Evolutionary conservation across 2,113 vertebrate species (phyloP), one percentile per base, ranked within the genome.

Genomic region (Pollachius pollachius): DNA sequence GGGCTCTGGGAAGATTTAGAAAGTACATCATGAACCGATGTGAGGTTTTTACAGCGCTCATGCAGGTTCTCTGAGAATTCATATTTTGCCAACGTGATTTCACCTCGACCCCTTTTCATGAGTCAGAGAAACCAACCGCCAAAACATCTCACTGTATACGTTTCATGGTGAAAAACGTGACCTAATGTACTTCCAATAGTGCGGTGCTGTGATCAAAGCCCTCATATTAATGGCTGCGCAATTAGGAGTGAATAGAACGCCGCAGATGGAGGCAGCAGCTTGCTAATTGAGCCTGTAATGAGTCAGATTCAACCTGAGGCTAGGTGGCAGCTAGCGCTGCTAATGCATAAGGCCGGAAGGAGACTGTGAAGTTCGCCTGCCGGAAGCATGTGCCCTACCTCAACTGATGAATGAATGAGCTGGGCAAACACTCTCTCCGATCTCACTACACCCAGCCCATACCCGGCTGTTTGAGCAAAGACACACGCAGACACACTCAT

Each of bases 261-360:
- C 67, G 62, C 11, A 63, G 70, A 72, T 41, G 60, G 61, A 59
- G 64, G 64, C 17, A 67, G 62, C 54, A 60, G 58, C 59, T 76
- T 64, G 64, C 60, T 81, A 75, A 72, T 64, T 37, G 60, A 60
- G 27, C 37, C 58, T 65, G 52, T 76, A 76, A 77, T 67, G 73
- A 79, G 23, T 80, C 60, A 23, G 71, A 62, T 64, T 19, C 63
- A 69, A 75, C 74, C 37, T 25, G 6, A 11, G 67, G 74, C 62
- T 58, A 25, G 18, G 52, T 41, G 52, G 52, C 23, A 34, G 68
- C 25, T 21, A 71, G 13, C 52, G 58, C 69, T 21, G 23, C 34
- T 37, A 41, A 74, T 52, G 65, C 52, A 11, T 13, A 76, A 64
- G 64, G 56, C 48, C 56, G 52, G 58, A 69, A 67, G 54, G 71